phyloP scores from a whole-genome alignment of 2,888 invertebrate genomes.

The Noctuana brunneofusca region DNA sequence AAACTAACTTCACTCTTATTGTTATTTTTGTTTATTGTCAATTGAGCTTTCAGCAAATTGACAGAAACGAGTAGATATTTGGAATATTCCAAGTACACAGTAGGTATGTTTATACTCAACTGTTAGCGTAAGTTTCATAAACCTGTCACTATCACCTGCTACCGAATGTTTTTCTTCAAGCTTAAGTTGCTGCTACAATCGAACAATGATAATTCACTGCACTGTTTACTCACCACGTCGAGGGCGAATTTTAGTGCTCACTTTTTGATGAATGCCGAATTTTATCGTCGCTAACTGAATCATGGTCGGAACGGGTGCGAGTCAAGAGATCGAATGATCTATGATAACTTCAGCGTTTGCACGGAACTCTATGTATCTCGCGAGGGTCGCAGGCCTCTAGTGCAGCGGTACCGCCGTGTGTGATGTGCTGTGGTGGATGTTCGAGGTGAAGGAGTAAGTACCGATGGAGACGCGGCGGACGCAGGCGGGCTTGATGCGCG shows the following conservation, averaged over 20 bases:
- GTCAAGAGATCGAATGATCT: slow-evolving; percentile 25
- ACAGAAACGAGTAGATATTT: background rate
- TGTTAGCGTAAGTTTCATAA: slow-evolving; percentile 3
- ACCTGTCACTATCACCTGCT: slow-evolving; percentile 33
- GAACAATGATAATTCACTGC: slow-evolving; percentile 60
- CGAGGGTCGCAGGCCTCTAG: slow-evolving; percentile 25
- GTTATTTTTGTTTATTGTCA: background rate
- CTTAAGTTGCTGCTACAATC: slow-evolving; percentile 24
- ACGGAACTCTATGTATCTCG: slow-evolving; percentile 29
- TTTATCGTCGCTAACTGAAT: slow-evolving; percentile 85
- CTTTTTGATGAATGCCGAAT: slow-evolving; percentile 84
- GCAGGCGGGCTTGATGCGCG: slow-evolving; percentile 81
- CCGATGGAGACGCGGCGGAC: slow-evolving; percentile 83
- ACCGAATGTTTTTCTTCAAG: slow-evolving; percentile 25
- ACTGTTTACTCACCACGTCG: slow-evolving; percentile 80
- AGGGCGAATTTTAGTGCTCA: slow-evolving; percentile 75
- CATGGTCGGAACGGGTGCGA: slow-evolving; percentile 66
- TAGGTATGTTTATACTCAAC: background rate
- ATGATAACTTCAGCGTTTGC: slow-evolving; percentile 31
- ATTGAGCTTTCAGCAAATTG: too few relatives aligned
- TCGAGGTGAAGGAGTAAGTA: slow-evolving; percentile 58
- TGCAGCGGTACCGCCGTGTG: slow-evolving; percentile 52
- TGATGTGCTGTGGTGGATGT: slow-evolving; percentile 55
- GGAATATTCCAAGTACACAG: background rate
- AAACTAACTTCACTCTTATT: background rate